Evolutionary conservation across 2,797 vertebrate species (phyloP), one percentile per base, ranked within the genome.

Genomic region (Carduelis carduelis): DNA sequence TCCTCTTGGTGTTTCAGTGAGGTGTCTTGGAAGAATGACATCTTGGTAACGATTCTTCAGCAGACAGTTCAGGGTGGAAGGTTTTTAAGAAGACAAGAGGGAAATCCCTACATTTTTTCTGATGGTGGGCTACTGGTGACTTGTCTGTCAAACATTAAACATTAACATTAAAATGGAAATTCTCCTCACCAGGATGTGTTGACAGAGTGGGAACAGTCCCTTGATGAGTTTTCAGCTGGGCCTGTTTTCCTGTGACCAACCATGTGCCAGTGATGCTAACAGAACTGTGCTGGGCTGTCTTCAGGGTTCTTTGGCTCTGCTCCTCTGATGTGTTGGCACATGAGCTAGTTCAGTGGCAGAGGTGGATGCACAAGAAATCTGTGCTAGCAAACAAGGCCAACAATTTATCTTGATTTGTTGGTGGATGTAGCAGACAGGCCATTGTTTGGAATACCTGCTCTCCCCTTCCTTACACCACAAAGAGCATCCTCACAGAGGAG

Each of bases 391-490:
- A 22, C 8, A 14, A 64, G 32, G 39, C 27, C 41, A 63, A 24
- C 35, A 64, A 55, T 46, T 52, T 82, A 35, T 78, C 72, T 50
- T 74, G 44, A 41, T 60, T 83, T 88, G n/a, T n/a, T 82, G 49
- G 20, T 9, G 22, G 41, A 56, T 49, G 43, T 70, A 55, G 15
- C 30, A 84, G 44, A 71, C 8, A 69, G 15, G 47, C 13, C 52
- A 21, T 43, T 20, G 5, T 81, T 34, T 81, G 74, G 34, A 71
- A 86, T 37, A 59, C 19, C 23, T 61, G 23, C 23, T 61, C 60
- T 76, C 34, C 20, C n/a, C 32, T 53, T 52, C 16, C 7, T 49
- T 28, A 41, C 44, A 50, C 20, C 24, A 23, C 0, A 0, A 72
- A 71, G 20, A 76, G 12, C 27, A 50, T 46, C 43, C 43, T 82